These are phyloP conservation scores for Bhutanitis thaidina DNA, from an alignment of 2,888 invertebrate species.

Conservation along the genomic window DNA sequence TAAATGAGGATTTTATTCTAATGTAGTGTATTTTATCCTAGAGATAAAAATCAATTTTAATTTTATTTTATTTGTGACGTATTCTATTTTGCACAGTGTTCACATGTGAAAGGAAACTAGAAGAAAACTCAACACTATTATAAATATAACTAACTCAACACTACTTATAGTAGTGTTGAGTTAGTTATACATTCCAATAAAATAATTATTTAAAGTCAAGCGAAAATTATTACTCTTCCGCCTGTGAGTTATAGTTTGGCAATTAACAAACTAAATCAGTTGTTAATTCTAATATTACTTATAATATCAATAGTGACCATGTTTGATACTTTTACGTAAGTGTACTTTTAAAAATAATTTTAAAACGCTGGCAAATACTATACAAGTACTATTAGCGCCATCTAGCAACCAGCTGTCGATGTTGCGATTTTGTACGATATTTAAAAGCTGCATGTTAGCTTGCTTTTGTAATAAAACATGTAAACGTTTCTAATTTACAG, in stretches of 20 bases:
- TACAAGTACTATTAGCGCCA: slow-evolving; percentile 14
- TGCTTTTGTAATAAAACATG: slow-evolving; percentile 19
- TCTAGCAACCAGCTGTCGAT: slow-evolving; percentile 18
- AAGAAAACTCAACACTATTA: no score
- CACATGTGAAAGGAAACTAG: no score
- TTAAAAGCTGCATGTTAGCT: slow-evolving; percentile 19
- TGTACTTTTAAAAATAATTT: slow-evolving; percentile 4
- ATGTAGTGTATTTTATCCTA: no score
- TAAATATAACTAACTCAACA: no score
- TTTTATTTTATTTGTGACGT: no score
- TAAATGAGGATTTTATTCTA: no score
- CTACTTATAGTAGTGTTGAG: no score
- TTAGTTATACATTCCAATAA: no score
- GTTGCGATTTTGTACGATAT: slow-evolving; percentile 12
- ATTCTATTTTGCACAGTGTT: no score
- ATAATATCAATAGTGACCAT: slow-evolving; percentile 15
- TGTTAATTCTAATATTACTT: neutral
- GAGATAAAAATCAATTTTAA: no score
- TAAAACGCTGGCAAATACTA: slow-evolving; percentile 4
- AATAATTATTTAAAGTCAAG: no score
- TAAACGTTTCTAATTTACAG: slow-evolving; percentile 8
- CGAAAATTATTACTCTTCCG: no score
- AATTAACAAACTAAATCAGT: neutral
- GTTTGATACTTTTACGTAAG: slow-evolving; percentile 16
- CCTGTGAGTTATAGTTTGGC: neutral